Evolutionary conservation across 2,113 vertebrate species (phyloP).

Genomic region (Gila orcuttii): DNA sequence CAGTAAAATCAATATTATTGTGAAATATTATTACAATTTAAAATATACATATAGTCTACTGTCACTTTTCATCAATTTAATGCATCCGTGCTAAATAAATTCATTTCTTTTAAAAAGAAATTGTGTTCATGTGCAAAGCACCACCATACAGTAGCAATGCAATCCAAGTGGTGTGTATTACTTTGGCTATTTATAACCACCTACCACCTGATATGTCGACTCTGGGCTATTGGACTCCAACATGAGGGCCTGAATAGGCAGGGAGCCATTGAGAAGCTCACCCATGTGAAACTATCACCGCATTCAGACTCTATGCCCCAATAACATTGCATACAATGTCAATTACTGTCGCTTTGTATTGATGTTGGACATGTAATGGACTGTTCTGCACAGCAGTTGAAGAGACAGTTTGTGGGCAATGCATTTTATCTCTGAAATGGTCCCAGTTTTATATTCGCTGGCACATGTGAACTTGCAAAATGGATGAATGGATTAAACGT

Average conservation of each 20-base stretch:
- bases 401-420: background rate
- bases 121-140: conserved; percentile 43
- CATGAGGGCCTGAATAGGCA: conserved; percentile 29
- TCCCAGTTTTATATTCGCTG: background rate
- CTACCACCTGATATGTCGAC: conserved; percentile 61
- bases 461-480: background rate
- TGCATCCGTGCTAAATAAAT: background rate
- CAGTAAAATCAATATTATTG: background rate
- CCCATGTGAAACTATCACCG: conserved; percentile 15
- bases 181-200: conserved; percentile 70
- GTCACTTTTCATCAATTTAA: background rate
- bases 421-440: background rate
- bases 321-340: background rate
- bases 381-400: background rate
- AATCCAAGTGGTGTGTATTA: conserved; percentile 61
- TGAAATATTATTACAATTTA: no score
- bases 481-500: background rate
- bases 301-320: background rate
- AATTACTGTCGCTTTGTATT: background rate
- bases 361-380: background rate
- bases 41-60: background rate
- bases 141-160: conserved; percentile 34
- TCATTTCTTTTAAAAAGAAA: background rate
- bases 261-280: conserved; percentile 6
- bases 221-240: conserved; percentile 45